These are phyloP conservation scores for Formica aserva DNA, from an alignment of 2,888 invertebrate genomes.

Conservation along the genomic window DNA sequence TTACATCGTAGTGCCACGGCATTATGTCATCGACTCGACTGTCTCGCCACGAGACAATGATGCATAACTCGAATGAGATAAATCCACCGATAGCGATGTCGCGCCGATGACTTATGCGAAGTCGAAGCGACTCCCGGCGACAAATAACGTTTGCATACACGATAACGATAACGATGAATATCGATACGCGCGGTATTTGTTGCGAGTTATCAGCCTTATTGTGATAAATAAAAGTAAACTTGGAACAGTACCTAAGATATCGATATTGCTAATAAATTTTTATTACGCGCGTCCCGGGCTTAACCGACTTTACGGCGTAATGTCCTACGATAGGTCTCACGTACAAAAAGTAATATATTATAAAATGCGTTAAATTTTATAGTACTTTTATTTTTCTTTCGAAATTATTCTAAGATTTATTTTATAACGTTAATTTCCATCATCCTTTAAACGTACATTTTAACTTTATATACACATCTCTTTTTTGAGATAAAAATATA, in stretches of 20 bases:
- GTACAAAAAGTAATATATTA: neutral
- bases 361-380: neutral
- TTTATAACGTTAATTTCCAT: neutral
- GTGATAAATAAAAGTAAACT: conserved; percentile 44
- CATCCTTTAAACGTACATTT: neutral
- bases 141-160: conserved; percentile 45
- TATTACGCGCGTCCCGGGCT: neutral
- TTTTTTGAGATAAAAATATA: neutral
- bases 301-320: neutral
- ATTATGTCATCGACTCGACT: conserved; percentile 62
- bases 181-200: conserved; percentile 10
- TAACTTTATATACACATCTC: neutral
- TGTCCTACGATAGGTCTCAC: neutral
- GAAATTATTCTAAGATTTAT: neutral
- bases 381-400: neutral
- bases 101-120: conserved; percentile 49
- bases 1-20: conserved; percentile 61
- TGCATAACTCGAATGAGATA: conserved; percentile 65
- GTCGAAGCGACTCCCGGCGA: conserved; percentile 23
- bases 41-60: conserved; percentile 61
- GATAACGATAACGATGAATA: conserved; percentile 31
- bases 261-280: conserved; percentile 19
- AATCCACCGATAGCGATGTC: conserved; percentile 56
- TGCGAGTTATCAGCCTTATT: conserved; percentile 38
- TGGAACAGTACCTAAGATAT: conserved; percentile 17